Evolutionary conservation across 2,797 vertebrate genomes (phyloP).

Genomic region (Muraenolepis orangiensis): DNA sequence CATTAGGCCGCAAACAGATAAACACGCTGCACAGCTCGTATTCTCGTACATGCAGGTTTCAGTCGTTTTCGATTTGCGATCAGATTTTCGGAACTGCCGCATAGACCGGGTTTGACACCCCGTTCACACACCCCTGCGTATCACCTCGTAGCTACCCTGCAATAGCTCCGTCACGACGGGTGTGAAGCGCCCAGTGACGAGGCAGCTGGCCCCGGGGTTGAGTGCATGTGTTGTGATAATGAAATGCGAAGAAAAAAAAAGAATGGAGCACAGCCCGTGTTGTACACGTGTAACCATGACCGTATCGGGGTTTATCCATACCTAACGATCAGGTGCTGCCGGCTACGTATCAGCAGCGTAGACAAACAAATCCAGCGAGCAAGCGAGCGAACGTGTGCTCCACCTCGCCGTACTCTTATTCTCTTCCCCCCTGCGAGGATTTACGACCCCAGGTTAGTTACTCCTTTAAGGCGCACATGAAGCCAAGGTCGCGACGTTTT

Average conservation of each 20-base stretch:
- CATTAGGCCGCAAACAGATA: neutral
- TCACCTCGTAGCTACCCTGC: neutral
- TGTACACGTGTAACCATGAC: neutral
- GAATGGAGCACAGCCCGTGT: neutral
- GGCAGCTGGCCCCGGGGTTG: neutral
- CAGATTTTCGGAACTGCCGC: neutral
- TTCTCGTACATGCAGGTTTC: neutral
- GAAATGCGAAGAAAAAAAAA: neutral
- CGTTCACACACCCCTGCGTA: neutral
- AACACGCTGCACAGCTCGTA: neutral
- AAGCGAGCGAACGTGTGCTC: neutral
- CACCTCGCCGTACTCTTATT: neutral
- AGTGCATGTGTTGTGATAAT: neutral
- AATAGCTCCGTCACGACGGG: neutral
- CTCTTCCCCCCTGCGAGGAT: constrained; percentile 2
- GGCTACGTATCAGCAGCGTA: neutral
- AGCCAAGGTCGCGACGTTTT: constrained; percentile 51
- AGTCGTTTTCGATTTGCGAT: neutral
- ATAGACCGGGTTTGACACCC: neutral
- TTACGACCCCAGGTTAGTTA: constrained; percentile 28
- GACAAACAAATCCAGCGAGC: neutral
- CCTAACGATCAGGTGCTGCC: neutral
- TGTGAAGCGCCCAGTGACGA: neutral
- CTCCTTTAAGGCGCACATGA: constrained; percentile 46
- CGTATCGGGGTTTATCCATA: neutral